A percentile compares a stretch with the other conserved stretches of the same genome.
Evolutionary conservation across 1,140 invertebrate genomes (phyloP).

Genomic region (Pseudobourletiella spinata): DNA sequence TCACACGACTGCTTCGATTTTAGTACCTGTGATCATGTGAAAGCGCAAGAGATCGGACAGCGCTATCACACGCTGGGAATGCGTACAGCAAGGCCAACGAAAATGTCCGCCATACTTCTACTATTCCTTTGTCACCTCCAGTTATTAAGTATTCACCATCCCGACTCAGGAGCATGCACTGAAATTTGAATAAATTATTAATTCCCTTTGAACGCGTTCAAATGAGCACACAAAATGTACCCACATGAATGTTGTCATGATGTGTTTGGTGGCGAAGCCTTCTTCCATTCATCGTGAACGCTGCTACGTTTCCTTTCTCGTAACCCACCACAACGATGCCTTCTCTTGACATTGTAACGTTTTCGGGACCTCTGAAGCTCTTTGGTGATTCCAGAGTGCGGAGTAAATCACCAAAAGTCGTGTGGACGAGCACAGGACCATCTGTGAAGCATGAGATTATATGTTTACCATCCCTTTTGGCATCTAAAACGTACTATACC

Average conservation of each 20-base stretch:
- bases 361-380: slow-evolving; percentile 73
- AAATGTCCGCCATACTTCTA: slow-evolving; percentile 96
- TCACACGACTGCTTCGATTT: no score
- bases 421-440: slow-evolving; percentile 93
- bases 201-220: neutral
- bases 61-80: slow-evolving; percentile 91
- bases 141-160: slow-evolving; percentile 98
- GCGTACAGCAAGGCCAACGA: slow-evolving; percentile 93
- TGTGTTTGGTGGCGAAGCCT: slow-evolving; percentile 77
- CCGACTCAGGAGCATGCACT: slow-evolving; percentile 88
- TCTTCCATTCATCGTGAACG: slow-evolving; percentile 86
- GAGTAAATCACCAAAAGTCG: slow-evolving; percentile 94
- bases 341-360: slow-evolving; percentile 87
- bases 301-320: slow-evolving; percentile 80
- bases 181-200: slow-evolving; percentile 38
- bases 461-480: neutral
- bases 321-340: slow-evolving; percentile 93
- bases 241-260: slow-evolving; percentile 89
- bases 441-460: slow-evolving; percentile 47
- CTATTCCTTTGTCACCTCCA: slow-evolving; percentile 90
- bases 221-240: slow-evolving; percentile 8
- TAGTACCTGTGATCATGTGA: slow-evolving; percentile 97
- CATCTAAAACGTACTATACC: neutral
- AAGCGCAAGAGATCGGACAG: slow-evolving; percentile 81
- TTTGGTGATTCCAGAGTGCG: slow-evolving; percentile 74